Percentiles rank a stretch among this genome's conserved stretches.
These are phyloP conservation scores for Gryllus longicercus DNA, from an alignment of 2,888 invertebrate species.

Conservation along the genomic window DNA sequence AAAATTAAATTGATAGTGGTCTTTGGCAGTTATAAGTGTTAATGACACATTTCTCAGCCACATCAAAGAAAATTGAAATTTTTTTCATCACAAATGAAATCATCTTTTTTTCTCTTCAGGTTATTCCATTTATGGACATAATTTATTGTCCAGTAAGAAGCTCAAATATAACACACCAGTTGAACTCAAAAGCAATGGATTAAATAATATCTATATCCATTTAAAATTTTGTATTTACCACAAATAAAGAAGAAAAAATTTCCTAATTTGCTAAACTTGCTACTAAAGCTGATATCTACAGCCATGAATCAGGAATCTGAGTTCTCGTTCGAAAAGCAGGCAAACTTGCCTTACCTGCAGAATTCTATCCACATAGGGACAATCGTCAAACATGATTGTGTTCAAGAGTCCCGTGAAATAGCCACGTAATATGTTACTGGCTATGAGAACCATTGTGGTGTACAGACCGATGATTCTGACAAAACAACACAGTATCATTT, in stretches of 20 bases:
- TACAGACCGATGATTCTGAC: constrained; percentile 91
- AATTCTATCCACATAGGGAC: constrained; percentile 80
- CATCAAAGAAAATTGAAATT: no score
- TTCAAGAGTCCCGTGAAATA: constrained; percentile 86
- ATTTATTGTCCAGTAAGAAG: no score
- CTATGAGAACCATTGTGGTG: constrained; percentile 90
- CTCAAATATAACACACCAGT: background rate
- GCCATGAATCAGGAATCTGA: background rate
- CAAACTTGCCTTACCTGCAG: constrained; percentile 51
- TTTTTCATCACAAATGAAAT: no score
- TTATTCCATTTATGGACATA: no score
- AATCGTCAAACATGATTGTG: constrained; percentile 86
- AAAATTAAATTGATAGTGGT: no score
- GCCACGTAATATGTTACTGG: constrained; percentile 83
- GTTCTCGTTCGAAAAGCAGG: background rate
- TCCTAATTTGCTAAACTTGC: background rate
- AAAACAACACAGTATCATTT: background rate
- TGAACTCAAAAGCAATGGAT: background rate
- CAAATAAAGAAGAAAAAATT: no score
- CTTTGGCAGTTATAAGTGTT: no score
- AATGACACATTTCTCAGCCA: no score
- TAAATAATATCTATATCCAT: background rate
- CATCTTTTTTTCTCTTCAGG: no score
- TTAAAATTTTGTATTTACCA: background rate
- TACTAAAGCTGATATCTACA: constrained; percentile 18